These are phyloP conservation scores for Mnemiopsis leidyi DNA, from an alignment of 37 sponge, comb jelly and placozoan species.

Conservation along the genomic window DNA sequence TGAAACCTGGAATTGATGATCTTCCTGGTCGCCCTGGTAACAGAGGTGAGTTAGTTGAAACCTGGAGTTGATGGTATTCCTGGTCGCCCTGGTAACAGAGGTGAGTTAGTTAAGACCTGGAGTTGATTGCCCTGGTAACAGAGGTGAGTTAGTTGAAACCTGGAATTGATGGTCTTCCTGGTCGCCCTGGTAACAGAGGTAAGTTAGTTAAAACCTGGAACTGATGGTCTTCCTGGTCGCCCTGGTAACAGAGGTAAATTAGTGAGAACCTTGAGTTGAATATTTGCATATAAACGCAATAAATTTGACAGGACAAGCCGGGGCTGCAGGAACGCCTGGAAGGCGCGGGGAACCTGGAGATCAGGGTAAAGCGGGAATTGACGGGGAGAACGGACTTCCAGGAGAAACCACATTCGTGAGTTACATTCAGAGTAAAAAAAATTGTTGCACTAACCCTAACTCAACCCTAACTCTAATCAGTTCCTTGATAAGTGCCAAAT, in stretches of 20 bases:
- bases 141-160: neutral
- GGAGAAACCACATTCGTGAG: constrained; percentile 16
- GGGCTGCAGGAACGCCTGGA: neutral
- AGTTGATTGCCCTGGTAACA: neutral
- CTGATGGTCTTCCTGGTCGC: too few species aligned
- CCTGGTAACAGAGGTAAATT: too few species aligned
- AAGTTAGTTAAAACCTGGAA: too few species aligned
- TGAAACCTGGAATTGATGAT: neutral
- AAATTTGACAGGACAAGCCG: neutral
- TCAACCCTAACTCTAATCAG: too few species aligned
- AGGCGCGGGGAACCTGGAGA: neutral
- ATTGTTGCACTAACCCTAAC: too few species aligned
- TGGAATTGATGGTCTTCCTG: too few species aligned
- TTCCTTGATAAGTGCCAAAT: neutral
- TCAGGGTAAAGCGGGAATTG: neutral
- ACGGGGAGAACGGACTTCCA: neutral
- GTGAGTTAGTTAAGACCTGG: constrained; percentile 18
- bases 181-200: too few species aligned
- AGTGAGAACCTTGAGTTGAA: too few species aligned
- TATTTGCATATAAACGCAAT: too few species aligned
- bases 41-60: neutral
- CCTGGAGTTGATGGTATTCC: neutral
- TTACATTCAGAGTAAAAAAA: too few species aligned
- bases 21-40: neutral
- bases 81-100: neutral